A percentile compares a stretch with the other conserved stretches of the same genome.
phyloP scores from a whole-genome alignment of 2,797 vertebrate genomes.

The Xyrichtys novacula region DNA sequence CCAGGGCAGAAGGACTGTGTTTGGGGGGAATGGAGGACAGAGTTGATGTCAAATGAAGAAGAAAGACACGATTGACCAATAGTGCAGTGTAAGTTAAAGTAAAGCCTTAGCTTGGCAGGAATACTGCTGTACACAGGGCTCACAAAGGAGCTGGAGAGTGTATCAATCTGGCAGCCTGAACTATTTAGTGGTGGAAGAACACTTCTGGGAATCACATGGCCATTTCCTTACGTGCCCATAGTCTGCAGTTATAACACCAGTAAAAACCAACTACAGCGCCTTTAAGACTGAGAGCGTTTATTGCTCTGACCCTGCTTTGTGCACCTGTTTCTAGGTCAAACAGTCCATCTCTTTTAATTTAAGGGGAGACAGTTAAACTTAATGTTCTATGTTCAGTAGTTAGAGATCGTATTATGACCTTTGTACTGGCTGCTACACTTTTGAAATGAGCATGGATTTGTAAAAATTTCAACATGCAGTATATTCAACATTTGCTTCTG shows the following conservation, averaged over 20 bases:
- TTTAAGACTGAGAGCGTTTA: slow-evolving; percentile 8
- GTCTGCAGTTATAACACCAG: slow-evolving; percentile 17
- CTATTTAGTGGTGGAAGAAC: slow-evolving; percentile 26
- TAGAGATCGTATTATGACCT: too few relatives aligned
- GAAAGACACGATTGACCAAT: slow-evolving; percentile 19
- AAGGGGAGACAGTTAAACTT: not conserved
- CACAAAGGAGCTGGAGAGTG: slow-evolving; percentile 29
- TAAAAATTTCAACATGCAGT: not conserved
- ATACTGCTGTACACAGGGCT: slow-evolving; percentile 24
- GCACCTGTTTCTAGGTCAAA: slow-evolving; percentile 18
- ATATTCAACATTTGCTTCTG: not conserved
- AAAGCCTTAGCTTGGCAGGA: slow-evolving; percentile 22
- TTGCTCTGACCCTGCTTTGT: slow-evolving; percentile 5
- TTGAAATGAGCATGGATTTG: not conserved
- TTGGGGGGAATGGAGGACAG: not conserved
- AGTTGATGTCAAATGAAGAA: slow-evolving; percentile 8
- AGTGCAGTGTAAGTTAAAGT: slow-evolving; percentile 16
- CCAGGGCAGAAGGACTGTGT: too few relatives aligned
- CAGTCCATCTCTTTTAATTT: slow-evolving; percentile 15
- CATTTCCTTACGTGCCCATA: slow-evolving; percentile 23
- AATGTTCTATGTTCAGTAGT: too few relatives aligned
- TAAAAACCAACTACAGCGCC: slow-evolving; percentile 20
- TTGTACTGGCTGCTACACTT: not conserved
- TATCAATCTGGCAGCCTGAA: slow-evolving; percentile 51
- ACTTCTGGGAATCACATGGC: slow-evolving; percentile 18